Evolutionary conservation across 2,888 invertebrate species (phyloP).

Genomic region (Scaptomyza reducta): DNA sequence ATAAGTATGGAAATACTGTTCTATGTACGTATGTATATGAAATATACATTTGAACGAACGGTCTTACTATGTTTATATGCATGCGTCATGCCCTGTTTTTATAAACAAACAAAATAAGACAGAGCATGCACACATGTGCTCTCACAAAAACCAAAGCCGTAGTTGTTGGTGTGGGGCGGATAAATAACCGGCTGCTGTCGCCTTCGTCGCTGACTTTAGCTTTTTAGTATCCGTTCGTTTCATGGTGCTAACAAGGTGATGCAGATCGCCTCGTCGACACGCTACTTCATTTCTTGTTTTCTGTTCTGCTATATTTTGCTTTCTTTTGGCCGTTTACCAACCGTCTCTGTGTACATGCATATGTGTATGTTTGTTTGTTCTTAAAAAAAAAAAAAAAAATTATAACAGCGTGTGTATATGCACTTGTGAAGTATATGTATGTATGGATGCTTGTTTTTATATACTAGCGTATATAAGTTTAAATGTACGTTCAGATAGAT

Average conservation of each 20-base stretch:
- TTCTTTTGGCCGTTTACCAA: constrained; percentile 48
- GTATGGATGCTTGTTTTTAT: neutral
- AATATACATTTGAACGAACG: neutral
- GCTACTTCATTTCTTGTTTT: constrained; percentile 73
- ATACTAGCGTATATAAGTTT: neutral
- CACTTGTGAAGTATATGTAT: neutral
- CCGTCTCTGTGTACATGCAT: constrained; percentile 3
- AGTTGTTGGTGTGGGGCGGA: constrained; percentile 38
- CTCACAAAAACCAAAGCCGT: constrained; percentile 30
- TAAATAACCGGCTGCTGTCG: constrained; percentile 67
- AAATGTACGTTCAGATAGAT: neutral
- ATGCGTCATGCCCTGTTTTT: constrained; percentile 36
- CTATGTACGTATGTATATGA: neutral
- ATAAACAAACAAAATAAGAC: constrained; percentile 46
- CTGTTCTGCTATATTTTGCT: constrained; percentile 55
- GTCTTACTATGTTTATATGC: constrained; percentile 2
- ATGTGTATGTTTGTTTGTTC: constrained; percentile 10
- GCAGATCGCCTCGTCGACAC: constrained; percentile 73
- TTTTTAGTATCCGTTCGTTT: constrained; percentile 51
- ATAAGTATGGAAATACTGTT: neutral
- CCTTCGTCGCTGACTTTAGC: constrained; percentile 47
- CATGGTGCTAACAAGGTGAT: constrained; percentile 75
- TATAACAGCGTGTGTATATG: constrained; percentile 20
- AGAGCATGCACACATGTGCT: constrained; percentile 32
- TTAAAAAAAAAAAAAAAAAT: constrained; percentile 30